Evolutionary conservation across 2,113 vertebrate genomes (phyloP).

Genomic region (Spilogale gracilis): DNA sequence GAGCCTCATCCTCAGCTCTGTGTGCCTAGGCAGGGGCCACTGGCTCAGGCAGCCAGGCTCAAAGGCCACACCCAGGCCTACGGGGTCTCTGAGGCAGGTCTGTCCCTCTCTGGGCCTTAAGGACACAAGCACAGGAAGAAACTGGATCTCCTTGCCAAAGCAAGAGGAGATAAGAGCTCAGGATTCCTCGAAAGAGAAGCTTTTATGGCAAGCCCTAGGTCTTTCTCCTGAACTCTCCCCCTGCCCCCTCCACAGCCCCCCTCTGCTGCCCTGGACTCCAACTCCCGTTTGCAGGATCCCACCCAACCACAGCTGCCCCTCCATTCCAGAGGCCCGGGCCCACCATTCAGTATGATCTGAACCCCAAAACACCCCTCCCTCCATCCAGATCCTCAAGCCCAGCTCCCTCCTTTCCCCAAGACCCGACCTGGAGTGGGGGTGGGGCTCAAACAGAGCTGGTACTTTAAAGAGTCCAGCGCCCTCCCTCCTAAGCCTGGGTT

Average conservation of each 20-base stretch:
- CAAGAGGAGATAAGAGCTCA: slow-evolving; percentile 64
- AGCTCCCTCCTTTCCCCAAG: background rate
- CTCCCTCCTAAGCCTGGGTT: background rate
- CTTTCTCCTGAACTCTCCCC: slow-evolving; percentile 8
- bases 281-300: background rate
- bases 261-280: background rate
- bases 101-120: slow-evolving; percentile 57
- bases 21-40: background rate
- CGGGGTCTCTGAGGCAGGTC: background rate
- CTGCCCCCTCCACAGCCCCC: background rate
- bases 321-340: background rate
- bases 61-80: background rate
- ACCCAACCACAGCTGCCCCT: background rate
- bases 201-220: slow-evolving; percentile 52
- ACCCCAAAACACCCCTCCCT: background rate
- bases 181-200: slow-evolving; percentile 82
- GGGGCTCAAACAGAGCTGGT: background rate
- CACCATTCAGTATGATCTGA: background rate
- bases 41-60: background rate
- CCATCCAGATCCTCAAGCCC: background rate
- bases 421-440: background rate
- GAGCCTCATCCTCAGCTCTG: background rate
- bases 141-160: slow-evolving; percentile 61
- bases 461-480: background rate
- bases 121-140: slow-evolving; percentile 52